phyloP scores from a whole-genome alignment of 2,113 vertebrate genomes.

The Marmota monax region DNA sequence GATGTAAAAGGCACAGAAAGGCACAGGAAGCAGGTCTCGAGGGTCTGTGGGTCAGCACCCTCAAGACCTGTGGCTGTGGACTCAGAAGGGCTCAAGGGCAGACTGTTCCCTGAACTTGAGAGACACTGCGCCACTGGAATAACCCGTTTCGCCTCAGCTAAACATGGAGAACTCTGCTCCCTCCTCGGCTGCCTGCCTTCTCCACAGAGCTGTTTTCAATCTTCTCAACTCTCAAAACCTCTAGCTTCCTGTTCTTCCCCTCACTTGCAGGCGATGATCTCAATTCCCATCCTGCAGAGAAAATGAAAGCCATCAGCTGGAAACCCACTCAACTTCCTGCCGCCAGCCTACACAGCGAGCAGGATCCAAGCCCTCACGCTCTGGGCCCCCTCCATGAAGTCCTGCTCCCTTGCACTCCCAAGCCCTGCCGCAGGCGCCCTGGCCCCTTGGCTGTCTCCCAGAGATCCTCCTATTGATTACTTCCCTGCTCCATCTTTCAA shows the following conservation, averaged over 20 bases:
- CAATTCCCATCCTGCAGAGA: slow-evolving; percentile 30
- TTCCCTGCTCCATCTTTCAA: background rate
- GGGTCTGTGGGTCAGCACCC: no score
- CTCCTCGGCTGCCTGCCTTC: background rate
- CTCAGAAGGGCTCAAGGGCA: background rate
- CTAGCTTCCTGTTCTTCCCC: background rate
- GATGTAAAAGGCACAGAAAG: background rate
- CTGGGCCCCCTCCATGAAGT: background rate
- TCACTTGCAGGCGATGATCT: background rate
- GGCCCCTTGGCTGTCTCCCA: background rate
- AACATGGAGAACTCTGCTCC: slow-evolving; percentile 24
- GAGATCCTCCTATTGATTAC: background rate
- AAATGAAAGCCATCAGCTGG: slow-evolving; percentile 36
- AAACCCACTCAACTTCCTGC: slow-evolving; percentile 60
- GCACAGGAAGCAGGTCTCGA: background rate
- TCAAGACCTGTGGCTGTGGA: background rate
- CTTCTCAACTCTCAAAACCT: slow-evolving; percentile 51
- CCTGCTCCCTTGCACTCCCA: background rate
- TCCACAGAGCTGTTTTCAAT: slow-evolving; percentile 67
- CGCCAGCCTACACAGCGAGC: slow-evolving; percentile 3
- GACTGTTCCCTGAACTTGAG: background rate
- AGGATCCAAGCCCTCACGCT: background rate
- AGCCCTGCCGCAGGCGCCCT: background rate
- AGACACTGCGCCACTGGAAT: background rate
- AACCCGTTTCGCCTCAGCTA: background rate